Base-by-base conservation (phyloP, 2,113 vertebrate species). In the Pholis gunnellus region DNA sequence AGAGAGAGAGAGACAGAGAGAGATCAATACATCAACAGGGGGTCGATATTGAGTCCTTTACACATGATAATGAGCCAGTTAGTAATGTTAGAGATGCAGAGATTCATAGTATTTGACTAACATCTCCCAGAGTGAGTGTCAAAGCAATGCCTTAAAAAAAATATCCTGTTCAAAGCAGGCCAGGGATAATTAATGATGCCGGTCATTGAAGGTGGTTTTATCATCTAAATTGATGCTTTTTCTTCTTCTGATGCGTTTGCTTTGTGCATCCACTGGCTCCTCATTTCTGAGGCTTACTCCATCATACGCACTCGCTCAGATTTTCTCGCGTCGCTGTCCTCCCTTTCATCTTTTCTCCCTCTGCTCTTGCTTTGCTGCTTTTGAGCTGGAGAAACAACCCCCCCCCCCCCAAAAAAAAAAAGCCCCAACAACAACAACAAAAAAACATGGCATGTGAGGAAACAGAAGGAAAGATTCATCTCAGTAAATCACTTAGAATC, bases 161-260 rank as follows among this genome's bases (percentile, higher is more conserved):
- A 59, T 14, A 20, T 18, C n/a, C 15, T 29, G 29, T 74, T 77
- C 50, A 71, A 78, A 56, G 56, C n/a, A 78, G 72, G 64, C 67
- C 31, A 31, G 59, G 10, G 54, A 57, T 59, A 71, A 18, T 52
- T 57, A 75, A 42, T 42, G 38, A 66, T 4, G 64, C 64, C 34
- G 66, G 38, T 60, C 3, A 18, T 48, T 25, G 29, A 60, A 78
- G 29, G 6, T 22, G 40, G 36, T 75, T 79, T 81, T 38, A 66
- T 79, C 50, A 36, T 64, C 13, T 3, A 17, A 29, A 25, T 25
- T 44, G 11, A 54, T 31, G 31, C 25, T 57, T 52, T 80, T 44
- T 78, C 4, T 34, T 34, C 34, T 61, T 60, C 52, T 34, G 31
- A 46, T 3, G 44, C 27, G 64, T 52, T 64, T 66, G 66, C 81